Evolutionary conservation across 2,113 vertebrate species (phyloP).

Genomic region (Neodon shergylaensis): DNA sequence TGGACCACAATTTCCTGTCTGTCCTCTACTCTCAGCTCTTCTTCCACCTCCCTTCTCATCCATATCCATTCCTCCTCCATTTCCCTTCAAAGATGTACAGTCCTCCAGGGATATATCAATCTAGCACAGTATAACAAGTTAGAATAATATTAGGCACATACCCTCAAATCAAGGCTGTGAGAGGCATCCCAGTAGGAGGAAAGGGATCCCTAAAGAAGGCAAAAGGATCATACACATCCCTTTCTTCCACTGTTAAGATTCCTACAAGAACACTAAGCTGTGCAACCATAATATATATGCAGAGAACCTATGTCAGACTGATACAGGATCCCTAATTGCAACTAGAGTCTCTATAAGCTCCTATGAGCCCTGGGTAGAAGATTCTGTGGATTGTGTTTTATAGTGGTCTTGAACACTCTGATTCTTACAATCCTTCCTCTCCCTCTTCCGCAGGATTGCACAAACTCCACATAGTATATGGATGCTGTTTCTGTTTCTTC

Average conservation of each 20-base stretch:
- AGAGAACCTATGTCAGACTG: neutral
- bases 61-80: neutral
- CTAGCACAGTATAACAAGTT: neutral
- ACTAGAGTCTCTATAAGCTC: neutral
- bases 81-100: neutral
- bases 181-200: too few species aligned
- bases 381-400: neutral
- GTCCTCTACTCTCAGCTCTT: neutral
- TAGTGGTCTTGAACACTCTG: neutral
- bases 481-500: neutral
- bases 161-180: neutral
- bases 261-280: neutral
- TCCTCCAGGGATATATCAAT: neutral
- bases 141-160: neutral
- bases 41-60: neutral
- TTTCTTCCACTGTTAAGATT: neutral
- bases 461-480: neutral
- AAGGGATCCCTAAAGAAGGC: neutral
- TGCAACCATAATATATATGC: neutral
- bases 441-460: neutral
- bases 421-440: neutral
- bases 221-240: neutral
- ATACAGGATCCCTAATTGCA: neutral
- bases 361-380: neutral
- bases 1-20: neutral